These are phyloP conservation scores for Dendrolimus houi DNA, from an alignment of 2,888 invertebrate genomes.

Conservation along the genomic window DNA sequence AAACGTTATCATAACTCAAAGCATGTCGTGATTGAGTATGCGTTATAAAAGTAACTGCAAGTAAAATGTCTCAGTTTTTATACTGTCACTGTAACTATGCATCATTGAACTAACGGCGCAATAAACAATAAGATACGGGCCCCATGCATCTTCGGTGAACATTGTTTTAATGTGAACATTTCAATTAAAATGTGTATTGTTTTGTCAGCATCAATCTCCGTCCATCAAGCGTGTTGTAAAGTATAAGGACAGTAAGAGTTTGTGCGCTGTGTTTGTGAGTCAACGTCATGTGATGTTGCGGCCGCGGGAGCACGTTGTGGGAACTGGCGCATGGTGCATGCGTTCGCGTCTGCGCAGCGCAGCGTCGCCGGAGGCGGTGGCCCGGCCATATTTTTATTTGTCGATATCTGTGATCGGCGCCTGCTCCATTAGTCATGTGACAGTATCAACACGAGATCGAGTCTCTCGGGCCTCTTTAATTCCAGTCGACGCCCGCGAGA, in stretches of 20 bases:
- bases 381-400: conserved; percentile 61
- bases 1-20: conserved; percentile 47
- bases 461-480: conserved; percentile 58
- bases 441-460: conserved; percentile 70
- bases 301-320: conserved; percentile 14
- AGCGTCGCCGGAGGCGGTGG: conserved; percentile 36
- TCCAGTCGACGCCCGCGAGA: conserved; percentile 53
- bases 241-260: neutral
- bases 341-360: conserved; percentile 8
- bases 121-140: too few relatives aligned
- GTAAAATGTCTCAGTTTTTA: neutral
- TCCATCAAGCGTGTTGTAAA: neutral
- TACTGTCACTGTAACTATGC: neutral
- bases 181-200: neutral
- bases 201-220: neutral
- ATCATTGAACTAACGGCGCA: neutral
- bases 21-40: conserved; percentile 23
- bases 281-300: conserved; percentile 8
- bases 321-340: conserved; percentile 17
- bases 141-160: too few relatives aligned
- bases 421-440: conserved; percentile 75
- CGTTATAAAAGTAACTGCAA: conserved; percentile 17
- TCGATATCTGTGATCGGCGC: conserved; percentile 71
- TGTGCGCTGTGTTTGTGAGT: neutral
- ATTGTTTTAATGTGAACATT: neutral